Base-by-base conservation (phyloP, 1,140 invertebrate genomes). In the Zaprionus inermis region DNA sequence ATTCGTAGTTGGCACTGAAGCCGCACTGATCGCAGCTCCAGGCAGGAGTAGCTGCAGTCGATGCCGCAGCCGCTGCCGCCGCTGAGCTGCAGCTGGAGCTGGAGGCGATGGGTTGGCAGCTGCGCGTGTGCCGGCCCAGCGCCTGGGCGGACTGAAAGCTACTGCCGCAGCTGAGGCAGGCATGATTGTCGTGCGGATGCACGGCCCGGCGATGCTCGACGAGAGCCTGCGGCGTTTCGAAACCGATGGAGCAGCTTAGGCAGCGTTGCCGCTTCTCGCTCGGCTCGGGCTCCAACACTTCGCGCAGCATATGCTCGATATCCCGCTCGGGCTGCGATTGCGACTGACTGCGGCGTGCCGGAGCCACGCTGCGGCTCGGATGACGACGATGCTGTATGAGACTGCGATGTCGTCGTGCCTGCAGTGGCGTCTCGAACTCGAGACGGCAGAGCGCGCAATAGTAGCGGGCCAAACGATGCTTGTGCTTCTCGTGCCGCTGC, bases 71-170 rank as follows among this genome's bases (percentile, higher is more conserved):
- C 0, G 11, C 12, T 36, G 9, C 24, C n/a, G 7, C 30, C 5
- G 30, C 30, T 32, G 30, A 28, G 24, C 32, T 3, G 5, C 28
- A 16, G 30, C 22, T 28, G 7, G 56, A 54, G 16, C 20, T 74
- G 55, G 67, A 71, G 11, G 78, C 52, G 61, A 92, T 85, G 54
- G 94, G 95, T 2, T 93, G 92, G 67, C 95, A 95, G 32, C 86
- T 92, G 65, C 94, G 92, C 0, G 96, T 94, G 81, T 97, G 96
- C 14, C 94, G 93, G 0, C 95, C 94, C 7, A 97, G 93, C 78
- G 96, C 96, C 93, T 97, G 96, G 1, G 95, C 93, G 0, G 96
- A 91, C 1, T 94, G 94, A 78, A 97, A 97, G 12, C 93, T 91
- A 76, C 92, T 90, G 0, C 95, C 96, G 77, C 96, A 97, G 61